A percentile compares a stretch with the other conserved stretches of the same genome.
Evolutionary conservation across 2,888 invertebrate genomes (phyloP).

Genomic region (Helicoverpa assulta): DNA sequence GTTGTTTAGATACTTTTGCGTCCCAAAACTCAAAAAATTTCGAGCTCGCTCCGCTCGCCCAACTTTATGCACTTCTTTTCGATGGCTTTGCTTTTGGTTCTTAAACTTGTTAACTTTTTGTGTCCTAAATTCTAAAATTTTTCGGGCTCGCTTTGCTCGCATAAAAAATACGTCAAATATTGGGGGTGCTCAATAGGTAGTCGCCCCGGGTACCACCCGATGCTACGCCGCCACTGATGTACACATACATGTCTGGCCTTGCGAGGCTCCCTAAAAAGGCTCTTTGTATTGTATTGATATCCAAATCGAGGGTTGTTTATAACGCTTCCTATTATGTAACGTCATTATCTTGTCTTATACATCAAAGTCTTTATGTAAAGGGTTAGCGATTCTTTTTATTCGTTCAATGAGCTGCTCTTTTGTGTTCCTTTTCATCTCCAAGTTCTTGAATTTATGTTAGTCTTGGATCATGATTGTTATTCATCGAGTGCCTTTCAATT

Average conservation of each 20-base stretch:
- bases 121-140: no score
- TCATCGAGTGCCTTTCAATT: slow-evolving; percentile 5
- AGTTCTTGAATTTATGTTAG: not conserved
- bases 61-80: no score
- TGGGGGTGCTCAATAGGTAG: no score
- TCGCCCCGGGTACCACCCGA: no score
- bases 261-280: slow-evolving; percentile 7
- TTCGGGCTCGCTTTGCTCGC: no score
- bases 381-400: slow-evolving; percentile 33
- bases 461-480: not conserved
- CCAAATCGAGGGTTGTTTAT: slow-evolving; percentile 13
- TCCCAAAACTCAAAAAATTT: no score
- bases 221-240: no score
- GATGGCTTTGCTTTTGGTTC: no score
- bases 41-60: no score
- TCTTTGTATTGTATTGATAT: slow-evolving; percentile 31
- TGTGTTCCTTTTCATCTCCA: not conserved
- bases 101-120: no score
- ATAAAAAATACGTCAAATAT: no score
- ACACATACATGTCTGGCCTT: not conserved
- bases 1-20: no score
- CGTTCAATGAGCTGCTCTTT: slow-evolving; percentile 12
- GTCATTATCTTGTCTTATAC: slow-evolving; percentile 21
- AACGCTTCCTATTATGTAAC: slow-evolving; percentile 14
- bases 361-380: slow-evolving; percentile 14